Conservation (phyloP, 92 coral and sea anemone species). For the Porites cylindrica region DNA sequence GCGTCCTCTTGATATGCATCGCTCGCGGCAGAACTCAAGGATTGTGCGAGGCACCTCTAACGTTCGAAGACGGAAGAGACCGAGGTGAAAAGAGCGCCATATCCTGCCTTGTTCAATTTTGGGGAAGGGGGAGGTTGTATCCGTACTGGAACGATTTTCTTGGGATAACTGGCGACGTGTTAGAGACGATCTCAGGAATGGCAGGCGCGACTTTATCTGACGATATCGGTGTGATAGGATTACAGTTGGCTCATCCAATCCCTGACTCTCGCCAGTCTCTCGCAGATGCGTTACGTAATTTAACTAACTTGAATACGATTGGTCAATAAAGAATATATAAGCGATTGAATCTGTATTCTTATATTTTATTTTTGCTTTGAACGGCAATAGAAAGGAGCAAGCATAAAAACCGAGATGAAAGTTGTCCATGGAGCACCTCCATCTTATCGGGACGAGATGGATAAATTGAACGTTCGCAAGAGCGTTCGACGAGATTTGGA, state of each 20-base stretch:
- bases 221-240: not conserved
- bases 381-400: no score
- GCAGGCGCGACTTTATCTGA: not conserved
- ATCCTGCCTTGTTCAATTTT: not conserved
- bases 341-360: no score
- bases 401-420: not conserved
- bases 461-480: not conserved
- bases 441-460: not conserved
- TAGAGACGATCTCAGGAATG: not conserved
- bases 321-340: conserved; percentile 10
- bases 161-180: not conserved
- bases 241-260: not conserved
- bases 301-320: not conserved
- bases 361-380: not conserved
- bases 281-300: not conserved
- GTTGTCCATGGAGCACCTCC: conserved; percentile 18
- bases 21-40: not conserved
- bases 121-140: not conserved
- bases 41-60: not conserved
- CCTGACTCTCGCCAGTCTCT: not conserved
- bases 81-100: not conserved
- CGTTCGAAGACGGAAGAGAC: not conserved
- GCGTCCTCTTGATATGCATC: conserved; percentile 13
- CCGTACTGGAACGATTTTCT: not conserved
- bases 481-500: not conserved